phyloP scores from a whole-genome alignment of 2,113 vertebrate species.

The Argyrosomus japonicus region DNA sequence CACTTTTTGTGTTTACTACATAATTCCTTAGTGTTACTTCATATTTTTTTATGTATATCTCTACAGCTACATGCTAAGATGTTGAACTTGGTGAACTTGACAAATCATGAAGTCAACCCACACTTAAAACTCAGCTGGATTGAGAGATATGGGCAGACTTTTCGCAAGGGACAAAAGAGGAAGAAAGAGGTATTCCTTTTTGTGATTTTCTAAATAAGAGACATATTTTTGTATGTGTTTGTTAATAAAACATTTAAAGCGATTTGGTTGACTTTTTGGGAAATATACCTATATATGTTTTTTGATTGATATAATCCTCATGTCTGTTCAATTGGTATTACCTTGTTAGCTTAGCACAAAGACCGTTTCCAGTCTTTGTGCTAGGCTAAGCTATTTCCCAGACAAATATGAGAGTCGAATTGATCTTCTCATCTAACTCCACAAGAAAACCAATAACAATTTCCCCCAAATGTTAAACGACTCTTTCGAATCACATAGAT shows the following conservation, averaged over 20 bases:
- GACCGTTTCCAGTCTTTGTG: background rate
- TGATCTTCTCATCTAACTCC: background rate
- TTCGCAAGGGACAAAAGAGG: constrained; percentile 29
- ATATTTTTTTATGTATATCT: background rate
- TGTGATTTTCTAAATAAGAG: background rate
- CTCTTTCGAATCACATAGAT: background rate
- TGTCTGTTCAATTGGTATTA: background rate
- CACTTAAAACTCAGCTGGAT: constrained; percentile 40
- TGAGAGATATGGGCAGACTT: background rate
- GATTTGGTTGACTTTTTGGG: background rate
- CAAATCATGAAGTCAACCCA: background rate
- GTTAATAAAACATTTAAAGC: background rate
- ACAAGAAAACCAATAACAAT: background rate
- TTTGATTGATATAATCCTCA: too few species aligned
- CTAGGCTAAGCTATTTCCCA: background rate
- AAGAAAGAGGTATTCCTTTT: background rate
- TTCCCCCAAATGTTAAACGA: background rate
- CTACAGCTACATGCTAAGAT: constrained; percentile 40
- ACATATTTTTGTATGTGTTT: background rate
- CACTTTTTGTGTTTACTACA: too few species aligned
- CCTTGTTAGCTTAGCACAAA: too few species aligned
- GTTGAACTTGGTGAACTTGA: background rate
- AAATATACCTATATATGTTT: background rate
- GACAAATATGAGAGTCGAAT: background rate
- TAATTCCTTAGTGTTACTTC: too few species aligned